Percentiles rank a stretch among this genome's conserved stretches.
These are phyloP conservation scores for Heliconius ismenius DNA, from an alignment of 2,888 invertebrate genomes.

Conservation along the genomic window DNA sequence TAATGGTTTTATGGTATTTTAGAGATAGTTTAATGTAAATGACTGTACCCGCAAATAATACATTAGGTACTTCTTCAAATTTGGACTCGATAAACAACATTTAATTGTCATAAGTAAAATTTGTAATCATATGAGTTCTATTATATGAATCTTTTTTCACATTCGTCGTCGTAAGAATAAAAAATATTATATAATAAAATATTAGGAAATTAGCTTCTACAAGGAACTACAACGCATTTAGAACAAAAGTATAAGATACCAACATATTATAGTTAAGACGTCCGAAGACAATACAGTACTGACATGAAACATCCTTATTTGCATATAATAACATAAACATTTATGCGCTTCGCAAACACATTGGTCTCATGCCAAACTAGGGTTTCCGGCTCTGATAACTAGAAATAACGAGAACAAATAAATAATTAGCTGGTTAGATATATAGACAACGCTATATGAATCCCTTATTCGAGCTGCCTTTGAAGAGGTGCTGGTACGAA, in stretches of 20 bases:
- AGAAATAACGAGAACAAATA: constrained; percentile 44
- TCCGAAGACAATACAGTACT: constrained; percentile 25
- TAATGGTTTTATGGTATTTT: no score
- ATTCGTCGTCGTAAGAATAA: no score
- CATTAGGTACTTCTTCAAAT: background rate
- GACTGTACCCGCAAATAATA: background rate
- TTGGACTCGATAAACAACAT: background rate
- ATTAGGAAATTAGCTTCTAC: no score
- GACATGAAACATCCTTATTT: constrained; percentile 34
- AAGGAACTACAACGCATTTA: background rate
- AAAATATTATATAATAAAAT: background rate
- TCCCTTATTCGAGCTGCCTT: background rate
- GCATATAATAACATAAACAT: constrained; percentile 45
- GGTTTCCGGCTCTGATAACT: constrained; percentile 45
- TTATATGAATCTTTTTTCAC: no score
- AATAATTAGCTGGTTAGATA: constrained; percentile 41
- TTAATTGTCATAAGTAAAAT: background rate
- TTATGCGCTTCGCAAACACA: constrained; percentile 41
- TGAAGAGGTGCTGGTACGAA: background rate
- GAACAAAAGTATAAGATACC: constrained; percentile 6
- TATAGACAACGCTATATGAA: constrained; percentile 1
- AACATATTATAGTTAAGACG: background rate
- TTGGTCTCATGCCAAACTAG: constrained; percentile 46
- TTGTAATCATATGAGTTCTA: background rate
- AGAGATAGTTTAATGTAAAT: no score